A percentile compares a stretch with the other conserved stretches of the same genome.
Evolutionary conservation across 1,140 invertebrate genomes (phyloP).

Genomic region (Philaenus spumarius): DNA sequence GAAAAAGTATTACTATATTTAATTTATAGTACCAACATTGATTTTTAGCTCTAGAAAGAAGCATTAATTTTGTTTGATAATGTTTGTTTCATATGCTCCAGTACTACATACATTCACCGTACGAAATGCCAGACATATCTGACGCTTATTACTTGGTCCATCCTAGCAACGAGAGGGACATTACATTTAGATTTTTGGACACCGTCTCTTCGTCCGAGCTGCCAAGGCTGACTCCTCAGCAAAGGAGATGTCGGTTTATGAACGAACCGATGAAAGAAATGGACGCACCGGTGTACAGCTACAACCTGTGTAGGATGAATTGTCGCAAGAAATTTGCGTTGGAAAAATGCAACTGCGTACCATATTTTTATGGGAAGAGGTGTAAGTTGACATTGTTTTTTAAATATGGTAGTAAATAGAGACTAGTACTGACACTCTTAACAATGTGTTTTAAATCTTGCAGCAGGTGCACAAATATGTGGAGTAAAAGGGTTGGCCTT

Average conservation of each 20-base stretch:
- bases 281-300: slow-evolving; percentile 54
- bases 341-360: slow-evolving; percentile 53
- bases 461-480: slow-evolving; percentile 34
- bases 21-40: too few relatives aligned
- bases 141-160: slow-evolving; percentile 32
- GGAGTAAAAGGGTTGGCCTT: slow-evolving; percentile 38
- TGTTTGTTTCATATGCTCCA: too few relatives aligned
- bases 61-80: too few relatives aligned
- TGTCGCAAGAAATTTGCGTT: slow-evolving; percentile 52
- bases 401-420: too few relatives aligned
- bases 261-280: slow-evolving; percentile 47
- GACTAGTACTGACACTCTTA: too few relatives aligned
- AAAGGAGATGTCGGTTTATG: slow-evolving; percentile 41
- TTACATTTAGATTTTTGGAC: slow-evolving; percentile 45
- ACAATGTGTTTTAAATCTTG: slow-evolving; percentile 13
- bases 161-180: slow-evolving; percentile 40
- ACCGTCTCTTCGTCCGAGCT: slow-evolving; percentile 40
- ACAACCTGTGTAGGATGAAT: slow-evolving; percentile 57
- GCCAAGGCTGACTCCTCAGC: slow-evolving; percentile 39
- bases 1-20: too few relatives aligned
- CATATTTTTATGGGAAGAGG: slow-evolving; percentile 32
- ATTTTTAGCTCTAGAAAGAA: too few relatives aligned
- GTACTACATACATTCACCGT: slow-evolving; percentile 50
- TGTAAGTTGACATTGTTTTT: too few relatives aligned
- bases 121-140: slow-evolving; percentile 44